Evolutionary conservation across 2,113 vertebrate species (phyloP), one percentile per base, ranked within the genome.

Genomic region (Dasyprocta punctata): DNA sequence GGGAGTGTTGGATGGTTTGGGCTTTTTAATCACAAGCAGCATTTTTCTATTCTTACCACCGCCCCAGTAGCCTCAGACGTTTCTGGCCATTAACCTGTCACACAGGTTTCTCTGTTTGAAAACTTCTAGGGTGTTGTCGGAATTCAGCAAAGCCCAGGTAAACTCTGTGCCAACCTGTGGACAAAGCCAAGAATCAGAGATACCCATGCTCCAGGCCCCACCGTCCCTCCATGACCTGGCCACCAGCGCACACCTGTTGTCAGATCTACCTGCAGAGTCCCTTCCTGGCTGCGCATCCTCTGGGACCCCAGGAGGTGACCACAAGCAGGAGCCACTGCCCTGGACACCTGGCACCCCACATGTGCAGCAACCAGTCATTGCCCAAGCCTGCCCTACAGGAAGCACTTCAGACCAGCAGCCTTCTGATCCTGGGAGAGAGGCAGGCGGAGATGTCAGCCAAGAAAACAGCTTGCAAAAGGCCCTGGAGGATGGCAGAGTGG

Each of bases 91-190:
- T 83, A 94, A 65, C 65, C 80, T 82, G 61, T 96, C 93, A 95
- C 65, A 97, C 65, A 7, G 17, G 47, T 95, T 92, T 97, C 84
- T 98, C 96, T 97, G 1, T 96, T 96, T 95, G 78, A 95, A 97
- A 90, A 92, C 96, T 97, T 87, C 54, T 41, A 98, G 98, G 98
- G 98, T 98, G 49, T 90, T 99, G 96, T 98, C 97, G 0, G 98
- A 98, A 97, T 99, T 98, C 98, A 98, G 96, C 98, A 98, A 98
- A 98, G 97, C 97, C 96, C 97, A 98, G 83, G 95, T 93, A 0
- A 98, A 97, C 94, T 94, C 81, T 0, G 96, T 96, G 0, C 38
- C 95, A 84, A 49, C 65, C 0, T 71, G 92, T 0, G 26, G 61
- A 56, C 92, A 61, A 2, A 0, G n/a, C 94, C 20, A 49, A 73